Base-by-base conservation (phyloP, 1,140 invertebrate genomes). In the Paraescarpia echinospica region DNA sequence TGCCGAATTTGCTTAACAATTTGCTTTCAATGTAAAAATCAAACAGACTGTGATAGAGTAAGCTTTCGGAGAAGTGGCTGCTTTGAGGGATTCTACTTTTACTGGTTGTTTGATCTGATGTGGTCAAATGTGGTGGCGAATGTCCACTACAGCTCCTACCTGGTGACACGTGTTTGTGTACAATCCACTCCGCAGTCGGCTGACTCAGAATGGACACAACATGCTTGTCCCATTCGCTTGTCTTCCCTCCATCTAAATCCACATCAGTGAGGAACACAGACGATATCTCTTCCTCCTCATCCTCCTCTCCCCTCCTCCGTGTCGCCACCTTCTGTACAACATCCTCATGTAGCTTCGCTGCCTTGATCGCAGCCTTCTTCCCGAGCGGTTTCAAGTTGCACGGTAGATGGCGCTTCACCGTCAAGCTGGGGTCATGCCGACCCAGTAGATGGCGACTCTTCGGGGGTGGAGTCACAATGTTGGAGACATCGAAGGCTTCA, bases 111-210 rank as follows among this genome's bases (percentile, higher is more conserved):
- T 12, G 4, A 41, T 41, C 4, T 41, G 41, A 4, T 41, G 41
- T 41, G 41, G 59, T 77, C 27, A 31, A 0, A 1, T 77, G 59
- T 77, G 59, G 59, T n/a, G n/a, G n/a, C n/a, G n/a, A n/a, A n/a
- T n/a, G n/a, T n/a, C n/a, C n/a, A n/a, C 27, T 31, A 77, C 41
- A 41, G 41, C 33, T 92, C 4, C n/a, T 12, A 33, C 51, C 48
- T 88, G 88, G 35, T n/a, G 33, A 12, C 89, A 91, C 48, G 33
- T 35, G 34, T 48, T 6, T 35, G 35, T 90, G 35, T 0, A 95
- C 95, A 89, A 96, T 93, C 95, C 95, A 95, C 41, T 95, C 94
- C 9, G 95, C 95, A 34, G 95, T 95, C 34, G 94, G 91, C 35
- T 93, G 89, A 92, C 94, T 95, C 33, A 96, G 34, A 33, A 94